Evolutionary conservation across 2,113 vertebrate species (phyloP).

Genomic region (Muscicapa adusta): DNA sequence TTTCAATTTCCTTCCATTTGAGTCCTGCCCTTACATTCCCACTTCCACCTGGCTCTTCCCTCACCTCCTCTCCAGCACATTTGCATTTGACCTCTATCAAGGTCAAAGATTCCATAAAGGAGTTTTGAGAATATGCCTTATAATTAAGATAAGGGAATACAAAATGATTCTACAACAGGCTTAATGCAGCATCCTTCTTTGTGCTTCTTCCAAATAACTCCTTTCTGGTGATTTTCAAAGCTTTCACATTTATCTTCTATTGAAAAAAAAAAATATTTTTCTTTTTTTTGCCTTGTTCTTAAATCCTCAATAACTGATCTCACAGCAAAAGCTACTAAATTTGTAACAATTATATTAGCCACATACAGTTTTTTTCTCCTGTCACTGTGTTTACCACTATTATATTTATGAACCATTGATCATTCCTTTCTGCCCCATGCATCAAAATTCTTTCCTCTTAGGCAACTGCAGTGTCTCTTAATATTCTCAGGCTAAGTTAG

Average conservation of each 20-base stretch:
- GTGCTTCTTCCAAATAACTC: neutral
- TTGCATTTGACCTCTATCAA: constrained; percentile 20
- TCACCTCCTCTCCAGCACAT: neutral
- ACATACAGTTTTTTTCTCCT: constrained; percentile 21
- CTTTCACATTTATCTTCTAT: neutral
- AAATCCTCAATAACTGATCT: constrained; percentile 17
- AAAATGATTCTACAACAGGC: neutral
- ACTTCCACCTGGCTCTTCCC: constrained; percentile 10
- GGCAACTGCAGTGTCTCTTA: neutral
- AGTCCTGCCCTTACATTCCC: neutral
- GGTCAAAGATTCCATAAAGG: constrained; percentile 26
- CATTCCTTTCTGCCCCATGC: neutral
- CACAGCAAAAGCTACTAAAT: constrained; percentile 13
- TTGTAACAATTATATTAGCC: constrained; percentile 48
- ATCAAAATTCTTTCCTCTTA: constrained; percentile 11
- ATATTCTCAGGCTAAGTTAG: neutral
- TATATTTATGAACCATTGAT: constrained; percentile 38
- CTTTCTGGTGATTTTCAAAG: neutral
- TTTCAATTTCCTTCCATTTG: neutral
- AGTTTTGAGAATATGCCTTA: neutral
- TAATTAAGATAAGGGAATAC: neutral
- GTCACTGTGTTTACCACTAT: constrained; percentile 23
- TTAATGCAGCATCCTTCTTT: neutral
- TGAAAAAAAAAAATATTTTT: neutral
- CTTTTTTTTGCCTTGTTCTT: neutral